Conservation (phyloP, 2,888 invertebrate genomes). For the Drosophila pseudotalamancana region DNA sequence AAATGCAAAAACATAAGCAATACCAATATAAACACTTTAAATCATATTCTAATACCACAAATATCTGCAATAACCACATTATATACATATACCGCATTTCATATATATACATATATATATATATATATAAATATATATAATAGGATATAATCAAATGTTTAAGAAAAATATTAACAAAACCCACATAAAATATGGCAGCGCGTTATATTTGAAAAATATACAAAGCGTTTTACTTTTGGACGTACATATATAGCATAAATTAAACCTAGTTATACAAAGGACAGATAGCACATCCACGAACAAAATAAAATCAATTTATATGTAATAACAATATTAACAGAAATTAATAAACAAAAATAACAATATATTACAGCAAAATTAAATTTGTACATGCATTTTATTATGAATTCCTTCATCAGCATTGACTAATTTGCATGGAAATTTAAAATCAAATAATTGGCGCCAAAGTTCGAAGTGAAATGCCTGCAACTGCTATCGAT, state of each 20-base stretch:
- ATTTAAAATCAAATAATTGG: background rate
- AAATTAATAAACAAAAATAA: slow-evolving; percentile 35
- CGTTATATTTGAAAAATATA: slow-evolving; percentile 59
- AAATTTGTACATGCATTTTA: background rate
- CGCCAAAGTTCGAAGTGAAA: slow-evolving; percentile 1
- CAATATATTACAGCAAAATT: slow-evolving; percentile 17
- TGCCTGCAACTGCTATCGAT: slow-evolving; percentile 7
- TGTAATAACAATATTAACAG: slow-evolving; percentile 59
- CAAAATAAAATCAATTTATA: slow-evolving; percentile 35
- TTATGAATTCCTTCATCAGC: background rate
- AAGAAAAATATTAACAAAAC: slow-evolving; percentile 31
- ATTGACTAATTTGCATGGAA: no score
- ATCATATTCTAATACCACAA: slow-evolving; percentile 32
- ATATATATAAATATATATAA: slow-evolving; percentile 21
- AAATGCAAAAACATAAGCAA: slow-evolving; percentile 15
- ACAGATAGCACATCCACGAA: slow-evolving; percentile 38
- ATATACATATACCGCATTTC: slow-evolving; percentile 51
- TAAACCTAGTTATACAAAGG: slow-evolving; percentile 55
- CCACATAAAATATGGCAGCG: slow-evolving; percentile 24
- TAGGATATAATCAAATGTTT: slow-evolving; percentile 54
- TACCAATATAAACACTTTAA: slow-evolving; percentile 24
- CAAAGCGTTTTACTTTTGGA: slow-evolving; percentile 63
- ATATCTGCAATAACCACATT: slow-evolving; percentile 54
- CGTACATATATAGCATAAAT: slow-evolving; percentile 66
- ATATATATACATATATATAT: slow-evolving; percentile 25